phyloP scores from a whole-genome alignment of 1,140 invertebrate species.

The Nautilus pompilius region DNA sequence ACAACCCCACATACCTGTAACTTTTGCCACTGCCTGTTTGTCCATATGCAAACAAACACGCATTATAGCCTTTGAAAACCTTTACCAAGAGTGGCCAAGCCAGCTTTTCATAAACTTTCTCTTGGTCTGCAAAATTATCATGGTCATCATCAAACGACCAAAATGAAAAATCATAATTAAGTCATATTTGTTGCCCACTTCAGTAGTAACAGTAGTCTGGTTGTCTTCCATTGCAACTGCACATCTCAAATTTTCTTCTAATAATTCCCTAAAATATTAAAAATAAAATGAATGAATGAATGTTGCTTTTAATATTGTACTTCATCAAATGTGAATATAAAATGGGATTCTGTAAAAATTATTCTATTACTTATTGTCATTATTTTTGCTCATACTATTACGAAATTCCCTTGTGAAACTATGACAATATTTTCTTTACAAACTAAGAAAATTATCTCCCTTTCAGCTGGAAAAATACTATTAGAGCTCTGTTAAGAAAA shows the following conservation, averaged over 20 bases:
- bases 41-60: conserved; percentile 86
- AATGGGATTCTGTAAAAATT: not conserved
- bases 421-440: no score
- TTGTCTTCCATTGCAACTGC: conserved; percentile 61
- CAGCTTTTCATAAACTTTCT: conserved; percentile 44
- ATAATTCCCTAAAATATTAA: conserved; percentile 53
- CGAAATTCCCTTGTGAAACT: not conserved
- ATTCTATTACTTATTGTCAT: not conserved
- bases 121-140: conserved; percentile 45
- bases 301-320: not conserved
- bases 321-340: not conserved
- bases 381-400: not conserved
- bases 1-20: conserved; percentile 49
- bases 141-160: conserved; percentile 58
- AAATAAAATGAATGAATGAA: not conserved
- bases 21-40: conserved; percentile 95
- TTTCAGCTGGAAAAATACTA: conserved; percentile 5
- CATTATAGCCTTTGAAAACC: conserved; percentile 56
- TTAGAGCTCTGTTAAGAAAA: conserved; percentile 7
- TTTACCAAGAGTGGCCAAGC: conserved; percentile 50
- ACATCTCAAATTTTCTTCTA: conserved; percentile 56
- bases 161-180: conserved; percentile 66
- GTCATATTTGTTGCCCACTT: conserved; percentile 56
- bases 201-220: conserved; percentile 56
- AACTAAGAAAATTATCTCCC: not conserved